Evolutionary conservation across 2,888 invertebrate species (phyloP), one percentile per base, ranked within the genome.

Genomic region (Scaptomyza cyrtandrae): DNA sequence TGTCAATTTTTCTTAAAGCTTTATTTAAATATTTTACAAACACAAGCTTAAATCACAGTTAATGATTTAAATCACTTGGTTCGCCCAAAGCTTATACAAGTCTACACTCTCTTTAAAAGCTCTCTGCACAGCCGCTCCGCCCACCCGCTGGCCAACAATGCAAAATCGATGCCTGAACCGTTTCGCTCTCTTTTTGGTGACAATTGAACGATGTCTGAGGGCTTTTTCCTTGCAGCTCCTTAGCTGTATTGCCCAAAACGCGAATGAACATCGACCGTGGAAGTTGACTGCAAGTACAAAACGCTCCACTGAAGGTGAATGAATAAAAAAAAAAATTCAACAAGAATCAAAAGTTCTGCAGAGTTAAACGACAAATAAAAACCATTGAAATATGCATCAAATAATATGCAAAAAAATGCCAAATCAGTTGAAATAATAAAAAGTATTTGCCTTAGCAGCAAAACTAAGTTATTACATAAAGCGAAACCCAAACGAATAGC

Each of bases 181-280:
- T 52, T 85, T 85, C 85, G 85, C 85, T 87, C 84, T 74, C 35
- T 50, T 41, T 41, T 16, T 41, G 45, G 65, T 59, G 49, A 46
- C 59, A 53, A 50, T 43, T 73, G 60, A 53, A 56, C 52, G 24
- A 53, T 46, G 49, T 53, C 61, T 71, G 62, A 57, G 73, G 75
- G 88, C 88, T 90, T 90, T 87, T 89, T 88, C 80, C 78, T 86
- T 77, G 87, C 86, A 80, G 82, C 87, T 87, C 81, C 83, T 87
- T 80, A 75, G 70, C 75, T 88, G 78, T 82, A 76, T 75, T 74
- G 80, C 74, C 88, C 90, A 91, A 90, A 90, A 90, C 90, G 90
- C 90, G 90, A 90, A 89, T 90, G 91, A 91, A 90, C 90, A 91
- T 91, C 91, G 90, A 89, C 90, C 90, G 91, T 90, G 90, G 90